Evolutionary conservation across 1,140 invertebrate genomes (phyloP).

Genomic region (Sarcophaga bullata): DNA sequence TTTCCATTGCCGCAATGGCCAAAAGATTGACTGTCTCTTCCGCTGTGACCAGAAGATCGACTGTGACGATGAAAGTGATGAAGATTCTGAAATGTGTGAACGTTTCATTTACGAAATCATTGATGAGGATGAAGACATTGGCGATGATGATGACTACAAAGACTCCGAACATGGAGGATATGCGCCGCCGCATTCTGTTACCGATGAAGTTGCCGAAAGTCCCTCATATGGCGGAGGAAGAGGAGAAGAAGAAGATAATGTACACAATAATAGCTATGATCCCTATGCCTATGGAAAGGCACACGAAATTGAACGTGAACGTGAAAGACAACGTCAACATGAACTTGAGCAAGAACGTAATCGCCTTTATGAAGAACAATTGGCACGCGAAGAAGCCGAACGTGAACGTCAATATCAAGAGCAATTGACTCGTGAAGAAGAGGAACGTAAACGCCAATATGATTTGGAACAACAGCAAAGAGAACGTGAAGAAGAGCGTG

Average conservation of each 20-base stretch:
- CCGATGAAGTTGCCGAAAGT: no score
- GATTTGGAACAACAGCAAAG: not conserved
- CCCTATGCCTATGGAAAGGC: not conserved
- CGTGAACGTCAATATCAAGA: conserved; percentile 32
- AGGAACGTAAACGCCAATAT: not conserved
- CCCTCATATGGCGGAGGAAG: not conserved
- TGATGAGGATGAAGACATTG: not conserved
- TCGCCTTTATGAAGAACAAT: not conserved
- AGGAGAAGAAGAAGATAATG: conserved; percentile 4
- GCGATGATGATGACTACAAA: not conserved
- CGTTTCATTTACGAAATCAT: not conserved
- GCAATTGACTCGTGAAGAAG: not conserved
- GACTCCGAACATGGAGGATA: not conserved
- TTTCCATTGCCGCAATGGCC: conserved; percentile 59
- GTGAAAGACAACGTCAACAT: not conserved
- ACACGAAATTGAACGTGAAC: not conserved
- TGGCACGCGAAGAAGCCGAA: conserved; percentile 21
- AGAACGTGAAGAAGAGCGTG: not conserved
- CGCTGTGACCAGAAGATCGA: conserved; percentile 59
- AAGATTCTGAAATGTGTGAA: conserved; percentile 46
- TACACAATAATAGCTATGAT: not conserved
- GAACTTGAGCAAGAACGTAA: not conserved
- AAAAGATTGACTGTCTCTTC: conserved; percentile 64
- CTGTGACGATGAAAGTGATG: conserved; percentile 66
- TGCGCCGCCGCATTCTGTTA: not conserved